A percentile compares a stretch with the other conserved stretches of the same genome.
These are phyloP conservation scores for Drosophila siamana DNA, from an alignment of 2,888 invertebrate genomes.

Conservation along the genomic window DNA sequence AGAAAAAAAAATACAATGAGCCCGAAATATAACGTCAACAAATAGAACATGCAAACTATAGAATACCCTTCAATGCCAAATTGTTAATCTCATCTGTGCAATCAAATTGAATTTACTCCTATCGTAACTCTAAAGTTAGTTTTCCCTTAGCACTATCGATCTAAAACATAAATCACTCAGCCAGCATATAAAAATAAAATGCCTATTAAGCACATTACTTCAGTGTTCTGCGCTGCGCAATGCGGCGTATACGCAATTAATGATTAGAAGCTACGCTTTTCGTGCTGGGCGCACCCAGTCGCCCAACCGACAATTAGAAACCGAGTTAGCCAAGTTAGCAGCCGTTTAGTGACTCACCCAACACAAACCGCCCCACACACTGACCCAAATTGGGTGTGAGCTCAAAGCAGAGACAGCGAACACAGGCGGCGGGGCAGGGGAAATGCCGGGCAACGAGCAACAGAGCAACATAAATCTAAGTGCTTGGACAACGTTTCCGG, in stretches of 20 bases:
- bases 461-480: conserved; percentile 57
- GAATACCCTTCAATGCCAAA: neutral
- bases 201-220: conserved; percentile 47
- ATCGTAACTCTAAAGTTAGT: neutral
- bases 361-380: conserved; percentile 41
- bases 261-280: conserved; percentile 41
- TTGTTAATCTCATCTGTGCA: neutral
- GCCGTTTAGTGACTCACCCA: conserved; percentile 57
- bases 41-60: neutral
- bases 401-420: neutral
- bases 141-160: neutral
- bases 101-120: neutral
- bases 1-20: conserved; percentile 18
- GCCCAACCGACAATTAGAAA: conserved; percentile 58
- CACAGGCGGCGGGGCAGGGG: neutral
- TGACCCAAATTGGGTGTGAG: conserved; percentile 62
- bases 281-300: conserved; percentile 57
- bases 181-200: conserved; percentile 51
- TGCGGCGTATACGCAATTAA: conserved; percentile 60
- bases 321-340: conserved; percentile 54
- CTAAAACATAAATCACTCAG: conserved; percentile 33
- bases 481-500: conserved; percentile 63
- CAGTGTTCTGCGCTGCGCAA: conserved; percentile 49
- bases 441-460: conserved; percentile 1
- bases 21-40: neutral